phyloP scores from a whole-genome alignment of 2,888 invertebrate species.

The Drosophila paranaensis region DNA sequence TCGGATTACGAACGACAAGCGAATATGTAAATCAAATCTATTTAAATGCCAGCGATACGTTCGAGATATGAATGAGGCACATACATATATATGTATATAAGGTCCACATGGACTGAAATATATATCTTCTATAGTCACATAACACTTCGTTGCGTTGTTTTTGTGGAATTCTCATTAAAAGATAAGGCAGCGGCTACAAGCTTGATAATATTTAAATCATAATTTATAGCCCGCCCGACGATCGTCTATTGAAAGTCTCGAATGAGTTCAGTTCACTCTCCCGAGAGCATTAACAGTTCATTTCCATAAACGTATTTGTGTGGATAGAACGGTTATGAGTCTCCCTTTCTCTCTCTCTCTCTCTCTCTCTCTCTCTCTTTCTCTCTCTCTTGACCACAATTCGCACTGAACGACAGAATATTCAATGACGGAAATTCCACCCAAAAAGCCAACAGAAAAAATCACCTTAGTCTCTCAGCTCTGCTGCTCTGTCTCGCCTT shows the following conservation, averaged over 20 bases:
- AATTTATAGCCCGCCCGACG: slow-evolving; percentile 38
- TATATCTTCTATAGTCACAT: slow-evolving; percentile 4
- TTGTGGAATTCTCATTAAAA: slow-evolving; percentile 52
- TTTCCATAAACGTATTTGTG: slow-evolving; percentile 5
- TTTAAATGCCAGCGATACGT: slow-evolving; percentile 39
- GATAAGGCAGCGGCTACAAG: slow-evolving; percentile 46
- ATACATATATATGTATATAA: neutral
- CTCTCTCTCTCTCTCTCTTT: neutral
- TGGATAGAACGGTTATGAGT: slow-evolving; percentile 5
- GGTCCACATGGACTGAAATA: neutral
- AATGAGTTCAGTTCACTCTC: slow-evolving; percentile 7
- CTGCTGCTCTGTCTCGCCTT: slow-evolving; percentile 32
- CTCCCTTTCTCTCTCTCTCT: neutral
- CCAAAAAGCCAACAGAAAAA: neutral
- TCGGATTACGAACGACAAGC: slow-evolving; percentile 39
- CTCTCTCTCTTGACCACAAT: slow-evolving; percentile 12
- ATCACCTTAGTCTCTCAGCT: slow-evolving; percentile 33
- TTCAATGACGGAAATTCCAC: slow-evolving; percentile 50
- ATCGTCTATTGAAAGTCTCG: slow-evolving; percentile 23
- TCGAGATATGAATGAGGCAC: slow-evolving; percentile 29
- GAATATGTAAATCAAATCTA: slow-evolving; percentile 53
- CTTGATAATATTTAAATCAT: slow-evolving; percentile 48
- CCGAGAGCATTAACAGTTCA: slow-evolving; percentile 15
- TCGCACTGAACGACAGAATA: slow-evolving; percentile 47
- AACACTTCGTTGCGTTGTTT: slow-evolving; percentile 1